Evolutionary conservation across 2,888 invertebrate species (phyloP).

Genomic region (Nematopogon swammerdamellus): DNA sequence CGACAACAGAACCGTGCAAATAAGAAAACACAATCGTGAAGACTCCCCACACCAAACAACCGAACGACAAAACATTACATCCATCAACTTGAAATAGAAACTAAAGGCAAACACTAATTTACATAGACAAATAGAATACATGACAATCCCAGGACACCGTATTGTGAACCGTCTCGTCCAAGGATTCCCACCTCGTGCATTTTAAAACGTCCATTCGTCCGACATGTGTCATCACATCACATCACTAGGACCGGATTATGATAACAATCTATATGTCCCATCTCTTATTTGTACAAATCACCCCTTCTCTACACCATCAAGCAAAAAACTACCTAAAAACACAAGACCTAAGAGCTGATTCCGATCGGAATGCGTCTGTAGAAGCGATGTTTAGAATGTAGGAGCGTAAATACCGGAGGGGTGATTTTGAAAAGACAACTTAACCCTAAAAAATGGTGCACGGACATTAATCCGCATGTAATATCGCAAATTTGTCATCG

Average conservation of each 20-base stretch:
- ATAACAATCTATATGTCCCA: slow-evolving; percentile 54
- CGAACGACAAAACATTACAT: background rate
- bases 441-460: slow-evolving; percentile 54
- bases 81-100: slow-evolving; percentile 5
- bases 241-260: slow-evolving; percentile 54
- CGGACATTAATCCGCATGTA: slow-evolving; percentile 55
- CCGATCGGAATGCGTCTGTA: too few species aligned
- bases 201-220: slow-evolving; percentile 17
- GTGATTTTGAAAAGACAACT: slow-evolving; percentile 51
- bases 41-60: background rate
- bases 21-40: background rate
- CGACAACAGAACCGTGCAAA: background rate
- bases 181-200: slow-evolving; percentile 28
- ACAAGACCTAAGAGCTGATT: background rate
- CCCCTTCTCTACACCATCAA: slow-evolving; percentile 37
- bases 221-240: slow-evolving; percentile 58
- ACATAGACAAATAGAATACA: slow-evolving; percentile 35
- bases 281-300: slow-evolving; percentile 44
- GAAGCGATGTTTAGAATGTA: slow-evolving; percentile 6
- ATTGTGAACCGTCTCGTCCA: slow-evolving; percentile 38
- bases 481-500: slow-evolving; percentile 56
- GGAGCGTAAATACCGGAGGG: slow-evolving; percentile 18
- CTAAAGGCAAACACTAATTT: slow-evolving; percentile 33
- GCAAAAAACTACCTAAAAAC: slow-evolving; percentile 20
- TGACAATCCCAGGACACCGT: slow-evolving; percentile 11